These are phyloP conservation scores for Gadopsis bispinosus DNA, from an alignment of 2,797 vertebrate species.

Conservation along the genomic window DNA sequence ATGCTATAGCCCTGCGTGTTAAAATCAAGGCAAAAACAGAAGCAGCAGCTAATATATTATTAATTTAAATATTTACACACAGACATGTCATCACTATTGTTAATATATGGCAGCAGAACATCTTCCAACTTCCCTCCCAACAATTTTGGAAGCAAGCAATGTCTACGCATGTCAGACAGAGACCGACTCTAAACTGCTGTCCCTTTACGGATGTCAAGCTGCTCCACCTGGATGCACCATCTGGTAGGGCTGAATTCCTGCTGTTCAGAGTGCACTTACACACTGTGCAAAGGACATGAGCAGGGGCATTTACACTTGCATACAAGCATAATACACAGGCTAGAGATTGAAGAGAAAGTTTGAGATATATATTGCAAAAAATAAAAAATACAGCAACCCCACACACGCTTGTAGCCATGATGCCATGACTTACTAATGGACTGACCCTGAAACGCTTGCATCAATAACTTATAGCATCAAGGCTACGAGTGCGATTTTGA, in stretches of 20 bases:
- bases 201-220: constrained; percentile 49
- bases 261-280: constrained; percentile 51
- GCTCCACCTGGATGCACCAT: constrained; percentile 69
- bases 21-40: neutral
- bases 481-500: neutral
- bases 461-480: constrained; percentile 12
- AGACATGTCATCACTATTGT: neutral
- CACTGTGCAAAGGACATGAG: constrained; percentile 50
- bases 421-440: constrained; percentile 18
- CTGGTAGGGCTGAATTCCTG: constrained; percentile 49
- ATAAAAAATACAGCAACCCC: neutral
- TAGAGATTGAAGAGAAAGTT: constrained; percentile 6
- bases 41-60: constrained; percentile 2
- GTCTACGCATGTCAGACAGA: constrained; percentile 37
- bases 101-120: neutral
- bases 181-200: constrained; percentile 52
- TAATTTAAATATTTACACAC: neutral
- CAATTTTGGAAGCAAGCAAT: constrained; percentile 18
- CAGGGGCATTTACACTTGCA: constrained; percentile 19
- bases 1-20: neutral
- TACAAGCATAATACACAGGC: neutral
- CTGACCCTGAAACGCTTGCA: neutral
- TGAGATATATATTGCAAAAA: neutral
- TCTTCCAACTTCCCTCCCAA: constrained; percentile 4
- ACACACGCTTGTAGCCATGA: neutral